These are phyloP conservation scores for Psococerastis gibbosa DNA, from an alignment of 2,888 invertebrate species.

Conservation along the genomic window DNA sequence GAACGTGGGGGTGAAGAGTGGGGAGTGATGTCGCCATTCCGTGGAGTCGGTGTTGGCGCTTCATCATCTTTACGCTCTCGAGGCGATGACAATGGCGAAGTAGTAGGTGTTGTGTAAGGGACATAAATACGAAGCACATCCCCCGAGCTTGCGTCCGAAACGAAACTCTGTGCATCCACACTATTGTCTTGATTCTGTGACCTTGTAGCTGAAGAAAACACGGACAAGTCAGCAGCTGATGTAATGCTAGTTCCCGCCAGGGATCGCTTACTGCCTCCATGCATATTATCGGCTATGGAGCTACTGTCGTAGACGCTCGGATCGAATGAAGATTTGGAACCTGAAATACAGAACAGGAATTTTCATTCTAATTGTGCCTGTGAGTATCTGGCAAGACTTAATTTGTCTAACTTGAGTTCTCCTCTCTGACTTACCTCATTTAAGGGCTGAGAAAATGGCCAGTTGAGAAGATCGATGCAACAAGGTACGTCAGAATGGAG, in stretches of 20 bases:
- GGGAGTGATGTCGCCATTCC: conserved; percentile 31
- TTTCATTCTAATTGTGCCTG: too few relatives aligned
- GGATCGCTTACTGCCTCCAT: conserved; percentile 53
- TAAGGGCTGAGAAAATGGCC: too few relatives aligned
- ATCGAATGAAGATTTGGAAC: conserved; percentile 43
- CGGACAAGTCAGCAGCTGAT: conserved; percentile 63
- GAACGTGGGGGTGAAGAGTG: conserved; percentile 29
- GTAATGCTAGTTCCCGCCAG: conserved; percentile 69
- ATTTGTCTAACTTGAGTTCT: too few relatives aligned
- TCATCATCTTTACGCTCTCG: too few relatives aligned
- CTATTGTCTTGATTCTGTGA: conserved; percentile 57
- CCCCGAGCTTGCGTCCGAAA: conserved; percentile 45
- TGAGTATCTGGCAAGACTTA: too few relatives aligned
- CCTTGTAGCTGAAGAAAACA: conserved; percentile 51
- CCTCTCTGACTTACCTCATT: too few relatives aligned
- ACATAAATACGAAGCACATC: conserved; percentile 65
- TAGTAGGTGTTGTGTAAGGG: conserved; percentile 35
- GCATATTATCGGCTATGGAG: conserved; percentile 37
- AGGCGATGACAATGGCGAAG: conserved; percentile 16
- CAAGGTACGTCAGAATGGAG: too few relatives aligned
- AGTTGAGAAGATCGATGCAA: too few relatives aligned
- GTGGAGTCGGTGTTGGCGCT: conserved; percentile 33
- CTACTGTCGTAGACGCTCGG: conserved; percentile 47
- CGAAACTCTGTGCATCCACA: conserved; percentile 54
- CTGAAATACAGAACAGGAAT: conserved; percentile 26